Conservation (phyloP, 2,888 invertebrate species). For the Lepas anatifera region DNA sequence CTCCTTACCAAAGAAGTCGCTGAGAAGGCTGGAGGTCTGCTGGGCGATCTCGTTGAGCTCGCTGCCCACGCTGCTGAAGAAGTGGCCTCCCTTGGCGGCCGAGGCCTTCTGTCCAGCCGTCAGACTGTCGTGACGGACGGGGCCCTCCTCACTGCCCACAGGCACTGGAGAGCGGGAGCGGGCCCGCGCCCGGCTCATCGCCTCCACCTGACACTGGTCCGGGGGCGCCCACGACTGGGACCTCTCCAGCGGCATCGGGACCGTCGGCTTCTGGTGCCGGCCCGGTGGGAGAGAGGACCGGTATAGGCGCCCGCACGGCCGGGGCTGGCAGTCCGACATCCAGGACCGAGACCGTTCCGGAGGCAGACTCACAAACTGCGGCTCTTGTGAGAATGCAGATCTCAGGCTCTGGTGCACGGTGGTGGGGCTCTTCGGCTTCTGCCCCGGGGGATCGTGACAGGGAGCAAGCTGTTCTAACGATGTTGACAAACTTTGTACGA, state of each 20-base stretch:
- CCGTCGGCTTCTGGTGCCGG: no score
- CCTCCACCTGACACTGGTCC: not conserved
- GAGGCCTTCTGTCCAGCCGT: constrained; percentile 73
- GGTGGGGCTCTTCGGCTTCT: constrained; percentile 67
- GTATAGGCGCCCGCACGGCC: constrained; percentile 73
- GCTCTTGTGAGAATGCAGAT: no score
- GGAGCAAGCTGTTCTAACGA: no score
- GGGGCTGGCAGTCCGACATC: constrained; percentile 58
- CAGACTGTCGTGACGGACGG: constrained; percentile 44
- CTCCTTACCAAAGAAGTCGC: constrained; percentile 80
- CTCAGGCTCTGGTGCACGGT: constrained; percentile 71
- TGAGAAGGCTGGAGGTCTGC: constrained; percentile 86
- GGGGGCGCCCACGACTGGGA: constrained; percentile 55
- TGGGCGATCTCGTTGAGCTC: constrained; percentile 87
- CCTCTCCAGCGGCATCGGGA: no score
- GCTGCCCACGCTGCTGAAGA: constrained; percentile 80
- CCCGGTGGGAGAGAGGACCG: constrained; percentile 70
- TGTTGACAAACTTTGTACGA: no score
- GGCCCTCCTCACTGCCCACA: not conserved
- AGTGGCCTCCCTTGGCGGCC: constrained; percentile 47
- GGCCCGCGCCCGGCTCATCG: not conserved
- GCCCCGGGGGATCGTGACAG: not conserved
- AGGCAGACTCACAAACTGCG: constrained; percentile 71
- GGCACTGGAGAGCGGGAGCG: no score
- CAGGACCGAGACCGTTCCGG: constrained; percentile 77